Evolutionary conservation across 2,888 invertebrate species (phyloP).

Genomic region (Frankliniella fusca): DNA sequence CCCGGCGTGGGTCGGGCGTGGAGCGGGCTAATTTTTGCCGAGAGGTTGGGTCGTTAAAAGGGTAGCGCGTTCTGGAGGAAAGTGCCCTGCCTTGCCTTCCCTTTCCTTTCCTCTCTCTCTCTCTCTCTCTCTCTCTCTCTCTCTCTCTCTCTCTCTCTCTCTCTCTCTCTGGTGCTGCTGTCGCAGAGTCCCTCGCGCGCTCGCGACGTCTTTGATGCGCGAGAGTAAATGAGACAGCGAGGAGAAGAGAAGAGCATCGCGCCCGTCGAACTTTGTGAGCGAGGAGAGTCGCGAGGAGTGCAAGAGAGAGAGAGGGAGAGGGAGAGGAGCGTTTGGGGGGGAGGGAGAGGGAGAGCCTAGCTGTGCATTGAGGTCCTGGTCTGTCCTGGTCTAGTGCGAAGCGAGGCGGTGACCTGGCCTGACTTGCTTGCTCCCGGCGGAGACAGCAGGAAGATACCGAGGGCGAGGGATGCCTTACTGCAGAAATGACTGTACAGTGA

Average conservation of each 20-base stretch:
- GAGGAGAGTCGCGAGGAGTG: background rate
- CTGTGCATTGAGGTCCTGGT: conserved; percentile 7
- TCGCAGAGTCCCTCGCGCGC: background rate
- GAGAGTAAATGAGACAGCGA: background rate
- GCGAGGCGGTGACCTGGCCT: background rate
- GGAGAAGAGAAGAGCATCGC: background rate
- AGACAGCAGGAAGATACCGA: too few species aligned
- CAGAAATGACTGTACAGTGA: background rate
- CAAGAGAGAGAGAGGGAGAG: background rate
- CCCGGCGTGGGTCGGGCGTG: too few species aligned
- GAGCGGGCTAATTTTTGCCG: too few species aligned
- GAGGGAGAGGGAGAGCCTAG: background rate
- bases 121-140: background rate
- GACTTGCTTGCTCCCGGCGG: background rate
- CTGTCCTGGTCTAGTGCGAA: background rate
- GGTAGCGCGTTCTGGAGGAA: too few species aligned
- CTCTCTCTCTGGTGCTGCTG: background rate
- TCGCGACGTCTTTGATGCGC: background rate
- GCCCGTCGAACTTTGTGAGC: background rate
- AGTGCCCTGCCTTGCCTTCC: too few species aligned
- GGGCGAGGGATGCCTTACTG: background rate
- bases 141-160: conserved; percentile 12
- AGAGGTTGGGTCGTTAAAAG: too few species aligned
- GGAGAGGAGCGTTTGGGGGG: background rate
- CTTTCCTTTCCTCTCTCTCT: background rate